These are phyloP conservation scores for Lophius americanus DNA, from an alignment of 2,797 vertebrate genomes.

Conservation along the genomic window DNA sequence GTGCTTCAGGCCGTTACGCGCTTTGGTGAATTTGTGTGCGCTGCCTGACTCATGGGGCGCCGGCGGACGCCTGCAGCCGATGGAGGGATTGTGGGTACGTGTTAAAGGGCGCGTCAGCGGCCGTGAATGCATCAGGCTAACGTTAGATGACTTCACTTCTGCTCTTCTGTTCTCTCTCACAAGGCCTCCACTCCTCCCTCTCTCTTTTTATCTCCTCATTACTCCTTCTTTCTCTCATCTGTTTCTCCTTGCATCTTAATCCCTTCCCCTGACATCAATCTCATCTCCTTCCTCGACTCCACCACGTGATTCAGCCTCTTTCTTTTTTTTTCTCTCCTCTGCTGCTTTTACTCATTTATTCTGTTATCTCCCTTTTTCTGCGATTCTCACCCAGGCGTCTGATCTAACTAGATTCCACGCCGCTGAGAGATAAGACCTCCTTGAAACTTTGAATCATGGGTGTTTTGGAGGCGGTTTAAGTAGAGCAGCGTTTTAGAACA, in stretches of 20 bases:
- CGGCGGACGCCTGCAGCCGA: slow-evolving; percentile 13
- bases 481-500: background rate
- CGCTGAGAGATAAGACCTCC: background rate
- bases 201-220: slow-evolving; percentile 30
- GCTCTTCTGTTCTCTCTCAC: slow-evolving; percentile 8
- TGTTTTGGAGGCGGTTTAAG: background rate
- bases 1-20: no score
- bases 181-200: background rate
- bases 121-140: slow-evolving; percentile 56
- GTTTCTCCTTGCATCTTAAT: slow-evolving; percentile 31
- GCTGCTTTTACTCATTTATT: slow-evolving; percentile 22
- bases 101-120: slow-evolving; percentile 34
- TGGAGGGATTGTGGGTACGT: slow-evolving; percentile 12
- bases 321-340: background rate
- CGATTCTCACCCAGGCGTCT: slow-evolving; percentile 6
- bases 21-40: slow-evolving; percentile 9
- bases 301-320: background rate
- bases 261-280: slow-evolving; percentile 15
- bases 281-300: slow-evolving; percentile 9
- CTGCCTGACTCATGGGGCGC: slow-evolving; percentile 30
- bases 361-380: background rate
- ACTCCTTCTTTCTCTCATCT: slow-evolving; percentile 20
- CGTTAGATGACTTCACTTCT: slow-evolving; percentile 51
- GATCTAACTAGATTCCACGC: background rate
- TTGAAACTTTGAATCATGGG: background rate